Evolutionary conservation across 2,888 invertebrate genomes (phyloP).

Genomic region (Rhimphoctona megacephalus): DNA sequence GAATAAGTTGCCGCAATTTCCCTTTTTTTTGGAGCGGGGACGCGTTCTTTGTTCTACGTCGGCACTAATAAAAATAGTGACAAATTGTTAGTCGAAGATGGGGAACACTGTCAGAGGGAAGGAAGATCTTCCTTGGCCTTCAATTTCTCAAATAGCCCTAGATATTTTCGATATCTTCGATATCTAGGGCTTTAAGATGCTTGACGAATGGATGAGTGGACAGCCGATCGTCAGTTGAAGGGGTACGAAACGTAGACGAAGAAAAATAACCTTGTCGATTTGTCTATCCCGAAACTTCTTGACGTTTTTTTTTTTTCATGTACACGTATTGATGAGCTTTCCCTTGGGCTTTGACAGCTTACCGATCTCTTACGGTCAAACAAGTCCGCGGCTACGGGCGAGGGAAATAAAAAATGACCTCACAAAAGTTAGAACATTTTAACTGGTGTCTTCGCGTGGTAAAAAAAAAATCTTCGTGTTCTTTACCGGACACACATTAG

Average conservation of each 20-base stretch:
- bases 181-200: conserved; percentile 75
- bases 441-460: conserved; percentile 4
- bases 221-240: conserved; percentile 53
- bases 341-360: conserved; percentile 51
- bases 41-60: conserved; percentile 1
- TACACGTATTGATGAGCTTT: conserved; percentile 51
- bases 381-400: conserved; percentile 12
- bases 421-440: conserved; percentile 35
- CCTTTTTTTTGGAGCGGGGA: neutral
- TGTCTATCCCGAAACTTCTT: conserved; percentile 18
- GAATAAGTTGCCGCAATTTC: conserved; percentile 33
- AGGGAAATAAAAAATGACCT: conserved; percentile 12
- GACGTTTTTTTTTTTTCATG: conserved; percentile 16
- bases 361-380: conserved; percentile 61
- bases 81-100: conserved; percentile 52
- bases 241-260: conserved; percentile 20
- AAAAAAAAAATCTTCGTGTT: conserved; percentile 32
- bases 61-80: conserved; percentile 64
- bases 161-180: conserved; percentile 76
- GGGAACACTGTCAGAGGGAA: conserved; percentile 25
- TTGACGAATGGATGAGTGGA: conserved; percentile 69
- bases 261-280: conserved; percentile 19
- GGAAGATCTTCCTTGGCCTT: conserved; percentile 21
- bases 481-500: conserved; percentile 33
- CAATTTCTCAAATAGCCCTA: neutral